Evolutionary conservation across 2,797 vertebrate species (phyloP), one percentile per base, ranked within the genome.

Genomic region (Ataeniobius toweri): DNA sequence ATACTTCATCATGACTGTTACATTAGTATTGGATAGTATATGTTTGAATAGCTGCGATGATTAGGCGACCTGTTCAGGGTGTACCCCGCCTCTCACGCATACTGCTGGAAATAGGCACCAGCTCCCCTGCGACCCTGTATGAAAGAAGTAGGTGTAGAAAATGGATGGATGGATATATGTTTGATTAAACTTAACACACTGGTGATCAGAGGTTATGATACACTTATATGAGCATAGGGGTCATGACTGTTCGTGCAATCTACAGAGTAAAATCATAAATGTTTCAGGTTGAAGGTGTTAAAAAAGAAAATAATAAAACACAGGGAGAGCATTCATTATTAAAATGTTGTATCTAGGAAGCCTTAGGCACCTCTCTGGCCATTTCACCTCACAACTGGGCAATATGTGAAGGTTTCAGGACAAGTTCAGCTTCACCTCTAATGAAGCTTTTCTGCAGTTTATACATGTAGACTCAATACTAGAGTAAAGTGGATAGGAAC

Each of bases 331-430:
- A 48, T 50, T 14, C 50, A 63, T 63, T 63, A 50, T 31, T 31
- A 31, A 53, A 0, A 2, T 41, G 36, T 24, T n/a, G 26, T 36
- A 44, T 65, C 63, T 74, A 9, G 5, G 41, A 36, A 67, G 31
- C 44, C 58, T 65, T 31, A 18, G 41, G 79, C 69, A 36, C 10
- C 36, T 76, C 20, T 28, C 31, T n/a, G 69, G 31, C 53, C 36
- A 76, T 71, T 78, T 61, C 22, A 51, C 50, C 28, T 77, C 5
- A 63, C 70, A 67, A 77, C 58, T 58, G 51, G 56, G 3, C 71
- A 77, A 39, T 69, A 73, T 44, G 63, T 22, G 48, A 44, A 74
- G 20, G 18, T 44, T 73, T 75, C 36, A 63, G 36, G 28, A 55
- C 24, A 6, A 13, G 3, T 48, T 20, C 18, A 36, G 9, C 1